Base-by-base conservation (phyloP, 2,797 vertebrate species). In the Mastacembelus armatus region DNA sequence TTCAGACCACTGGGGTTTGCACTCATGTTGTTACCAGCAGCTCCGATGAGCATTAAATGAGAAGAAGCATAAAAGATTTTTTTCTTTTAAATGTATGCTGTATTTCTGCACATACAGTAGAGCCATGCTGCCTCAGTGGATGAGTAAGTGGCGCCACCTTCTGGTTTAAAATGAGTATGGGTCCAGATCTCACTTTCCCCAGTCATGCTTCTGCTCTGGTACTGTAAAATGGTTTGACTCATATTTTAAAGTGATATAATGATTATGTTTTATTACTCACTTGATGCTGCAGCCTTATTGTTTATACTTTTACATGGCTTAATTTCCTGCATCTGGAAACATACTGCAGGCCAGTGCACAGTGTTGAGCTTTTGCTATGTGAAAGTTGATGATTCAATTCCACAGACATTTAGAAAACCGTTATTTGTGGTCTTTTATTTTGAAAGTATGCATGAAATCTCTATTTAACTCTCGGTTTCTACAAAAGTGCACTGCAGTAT, bases 111-210 rank as follows among this genome's bases (percentile, higher is more conserved):
- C 10, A 19, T 12, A 0, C 10, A 5, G 4, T 0, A 2, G 4
- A 30, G 27, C 5, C 18, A 32, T 43, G 44, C 24, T 58, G 39
- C 15, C 16, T 50, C 38, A 27, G 18, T 38, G 19, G 51, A 61
- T 56, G 19, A 48, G 43, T 2, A 1, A 48, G 33, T 77, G 74
- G 61, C 63, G 35, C 80, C 88, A 77, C 44, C 86, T 66, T 56
- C 38, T 83, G 89, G 49, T 77, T 16, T 16, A 0, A 66, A 50
- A 32, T 16, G 19, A 32, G 22, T 1, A 66, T 0, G 16, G 10
- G 0, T 16, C 1, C 11, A 7, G 7, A 3, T 16, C 42, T 7
- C 10, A 19, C 18, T 10, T 19, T 5, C 14, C 11, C 18, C 15
- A n/a, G n/a, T n/a, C n/a, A n/a, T 4, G 4, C 10, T 22, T 3